These are phyloP conservation scores for Graptemys geographica DNA, from an alignment of 2,797 vertebrate species.

Conservation along the genomic window DNA sequence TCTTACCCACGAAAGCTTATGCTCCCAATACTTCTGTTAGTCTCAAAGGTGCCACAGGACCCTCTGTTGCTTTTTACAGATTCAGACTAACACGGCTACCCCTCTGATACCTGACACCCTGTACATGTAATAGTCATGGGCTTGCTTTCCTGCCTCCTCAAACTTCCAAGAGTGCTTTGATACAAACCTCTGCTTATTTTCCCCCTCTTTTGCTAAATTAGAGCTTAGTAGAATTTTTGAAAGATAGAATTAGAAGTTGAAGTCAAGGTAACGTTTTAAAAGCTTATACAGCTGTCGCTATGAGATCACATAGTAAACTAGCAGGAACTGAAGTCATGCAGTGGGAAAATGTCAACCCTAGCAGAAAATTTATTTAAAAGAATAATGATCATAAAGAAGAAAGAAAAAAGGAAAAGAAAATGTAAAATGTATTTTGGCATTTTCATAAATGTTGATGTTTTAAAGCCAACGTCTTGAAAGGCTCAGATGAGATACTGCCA, in stretches of 20 bases:
- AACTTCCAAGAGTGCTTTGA: slow-evolving; percentile 46
- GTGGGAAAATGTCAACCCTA: slow-evolving; percentile 35
- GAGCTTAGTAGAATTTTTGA: slow-evolving; percentile 44
- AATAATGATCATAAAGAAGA: neutral
- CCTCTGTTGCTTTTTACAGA: no score
- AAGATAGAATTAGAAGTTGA: slow-evolving; percentile 42
- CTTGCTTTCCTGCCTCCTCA: neutral
- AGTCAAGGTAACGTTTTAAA: slow-evolving; percentile 17
- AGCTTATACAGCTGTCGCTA: slow-evolving; percentile 53
- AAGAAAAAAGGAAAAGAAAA: neutral
- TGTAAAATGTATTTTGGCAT: neutral
- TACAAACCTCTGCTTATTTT: slow-evolving; percentile 1
- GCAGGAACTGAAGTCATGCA: slow-evolving; percentile 42
- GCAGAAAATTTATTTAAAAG: slow-evolving; percentile 26
- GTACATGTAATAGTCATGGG: neutral
- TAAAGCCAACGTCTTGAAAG: neutral
- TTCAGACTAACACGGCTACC: no score
- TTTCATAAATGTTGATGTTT: slow-evolving; percentile 11
- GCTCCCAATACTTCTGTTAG: no score
- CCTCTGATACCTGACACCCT: neutral
- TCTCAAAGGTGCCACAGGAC: no score
- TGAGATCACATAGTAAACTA: slow-evolving; percentile 50
- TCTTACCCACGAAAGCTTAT: no score
- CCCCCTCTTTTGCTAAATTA: slow-evolving; percentile 15
- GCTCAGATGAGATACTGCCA: neutral